Evolutionary conservation across 2,113 vertebrate species (phyloP).

Genomic region (Stegostoma tigrinum): DNA sequence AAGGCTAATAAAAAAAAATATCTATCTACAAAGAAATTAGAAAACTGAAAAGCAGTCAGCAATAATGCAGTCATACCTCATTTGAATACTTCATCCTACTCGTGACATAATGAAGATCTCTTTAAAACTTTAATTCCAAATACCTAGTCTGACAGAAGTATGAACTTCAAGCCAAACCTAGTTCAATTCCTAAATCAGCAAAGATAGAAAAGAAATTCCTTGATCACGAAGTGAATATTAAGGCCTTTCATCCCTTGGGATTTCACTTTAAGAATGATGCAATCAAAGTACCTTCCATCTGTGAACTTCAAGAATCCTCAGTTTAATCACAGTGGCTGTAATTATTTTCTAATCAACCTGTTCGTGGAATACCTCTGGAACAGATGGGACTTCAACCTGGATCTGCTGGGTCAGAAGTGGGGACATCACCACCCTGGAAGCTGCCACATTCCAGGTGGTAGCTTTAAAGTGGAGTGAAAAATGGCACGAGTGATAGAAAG

Average conservation of each 20-base stretch:
- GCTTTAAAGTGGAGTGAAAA: neutral
- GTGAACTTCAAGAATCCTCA: neutral
- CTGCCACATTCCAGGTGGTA: neutral
- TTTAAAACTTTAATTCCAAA: neutral
- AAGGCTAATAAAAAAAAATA: neutral
- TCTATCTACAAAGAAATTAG: neutral
- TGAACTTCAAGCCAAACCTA: neutral
- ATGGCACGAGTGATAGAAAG: neutral
- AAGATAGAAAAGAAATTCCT: neutral
- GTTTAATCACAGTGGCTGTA: neutral
- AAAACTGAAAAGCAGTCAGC: neutral
- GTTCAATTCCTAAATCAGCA: neutral
- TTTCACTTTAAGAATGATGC: neutral
- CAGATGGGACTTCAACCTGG: too few relatives aligned
- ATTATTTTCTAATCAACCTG: too few relatives aligned
- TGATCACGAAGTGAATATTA: neutral
- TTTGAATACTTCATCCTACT: neutral
- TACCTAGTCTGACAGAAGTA: neutral
- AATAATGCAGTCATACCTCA: neutral
- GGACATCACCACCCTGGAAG: too few relatives aligned
- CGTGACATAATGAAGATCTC: neutral
- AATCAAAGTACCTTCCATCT: neutral
- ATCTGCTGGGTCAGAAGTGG: too few relatives aligned
- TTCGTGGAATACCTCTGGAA: too few relatives aligned
- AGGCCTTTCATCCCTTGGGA: neutral